phyloP scores from a whole-genome alignment of 2,888 invertebrate species.

The Panzeria rudis region DNA sequence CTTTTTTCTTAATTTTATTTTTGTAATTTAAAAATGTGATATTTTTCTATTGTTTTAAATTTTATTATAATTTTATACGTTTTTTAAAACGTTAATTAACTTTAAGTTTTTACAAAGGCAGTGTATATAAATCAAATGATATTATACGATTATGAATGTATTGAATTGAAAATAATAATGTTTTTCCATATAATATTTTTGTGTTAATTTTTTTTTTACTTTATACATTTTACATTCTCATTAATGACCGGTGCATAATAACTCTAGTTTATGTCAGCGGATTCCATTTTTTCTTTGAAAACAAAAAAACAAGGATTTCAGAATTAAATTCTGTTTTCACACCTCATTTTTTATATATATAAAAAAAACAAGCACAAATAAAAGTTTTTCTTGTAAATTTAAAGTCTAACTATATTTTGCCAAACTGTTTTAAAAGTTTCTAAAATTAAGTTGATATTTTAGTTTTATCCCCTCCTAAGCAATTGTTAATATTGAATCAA shows the following conservation, averaged over 20 bases:
- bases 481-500: slow-evolving; percentile 58
- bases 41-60: slow-evolving; percentile 47
- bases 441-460: slow-evolving; percentile 30
- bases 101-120: slow-evolving; percentile 14
- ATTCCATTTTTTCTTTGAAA: slow-evolving; percentile 37
- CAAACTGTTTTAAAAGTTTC: slow-evolving; percentile 26
- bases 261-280: not conserved
- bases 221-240: slow-evolving; percentile 57
- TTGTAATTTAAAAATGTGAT: slow-evolving; percentile 62
- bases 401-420: slow-evolving; percentile 19
- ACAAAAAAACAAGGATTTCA: slow-evolving; percentile 13
- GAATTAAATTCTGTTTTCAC: slow-evolving; percentile 53
- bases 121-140: slow-evolving; percentile 31
- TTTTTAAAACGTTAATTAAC: slow-evolving; percentile 18
- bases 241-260: slow-evolving; percentile 39
- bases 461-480: slow-evolving; percentile 21
- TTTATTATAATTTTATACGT: slow-evolving; percentile 30
- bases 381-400: slow-evolving; percentile 40
- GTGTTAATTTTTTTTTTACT: slow-evolving; percentile 14
- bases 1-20: slow-evolving; percentile 26
- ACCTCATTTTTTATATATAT: slow-evolving; percentile 45
- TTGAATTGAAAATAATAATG: not conserved
- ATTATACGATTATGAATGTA: not conserved
- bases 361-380: slow-evolving; percentile 62
- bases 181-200: slow-evolving; percentile 13